phyloP scores from a whole-genome alignment of 2,113 vertebrate genomes.

The Bambusicola thoracicus region DNA sequence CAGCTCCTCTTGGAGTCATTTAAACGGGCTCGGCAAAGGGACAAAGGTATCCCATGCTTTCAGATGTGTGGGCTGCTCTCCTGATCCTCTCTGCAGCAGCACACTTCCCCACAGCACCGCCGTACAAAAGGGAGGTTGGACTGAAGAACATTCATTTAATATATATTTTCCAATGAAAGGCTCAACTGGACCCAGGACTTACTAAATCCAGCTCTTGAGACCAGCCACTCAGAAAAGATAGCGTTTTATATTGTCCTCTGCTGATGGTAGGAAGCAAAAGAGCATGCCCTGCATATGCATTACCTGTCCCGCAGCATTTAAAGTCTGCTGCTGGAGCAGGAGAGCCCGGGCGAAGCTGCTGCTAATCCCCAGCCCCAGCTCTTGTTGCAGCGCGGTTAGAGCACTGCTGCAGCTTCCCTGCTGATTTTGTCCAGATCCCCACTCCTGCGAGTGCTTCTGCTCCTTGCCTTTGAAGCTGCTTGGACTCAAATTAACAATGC shows the following conservation, averaged over 20 bases:
- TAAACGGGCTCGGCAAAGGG: neutral
- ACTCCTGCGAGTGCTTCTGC: neutral
- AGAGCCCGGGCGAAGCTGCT: neutral
- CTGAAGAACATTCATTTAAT: neutral
- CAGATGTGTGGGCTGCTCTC: neutral
- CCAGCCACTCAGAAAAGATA: neutral
- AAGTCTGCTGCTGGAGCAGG: neutral
- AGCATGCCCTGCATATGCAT: neutral
- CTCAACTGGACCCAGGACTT: neutral
- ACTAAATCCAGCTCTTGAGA: neutral
- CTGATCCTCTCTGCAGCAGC: neutral
- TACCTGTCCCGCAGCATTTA: neutral
- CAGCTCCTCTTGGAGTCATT: neutral
- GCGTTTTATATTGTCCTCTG: neutral
- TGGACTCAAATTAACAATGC: neutral
- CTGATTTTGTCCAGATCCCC: neutral
- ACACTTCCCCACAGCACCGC: neutral
- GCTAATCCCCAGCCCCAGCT: neutral
- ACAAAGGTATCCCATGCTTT: neutral
- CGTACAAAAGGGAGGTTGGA: neutral
- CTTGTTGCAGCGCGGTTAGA: neutral
- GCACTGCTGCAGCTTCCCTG: neutral
- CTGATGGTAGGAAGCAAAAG: neutral
- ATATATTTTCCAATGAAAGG: neutral
- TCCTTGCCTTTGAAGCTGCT: conserved; percentile 6